These are phyloP conservation scores for Thyatira batis DNA, from an alignment of 2,888 invertebrate genomes.

Conservation along the genomic window DNA sequence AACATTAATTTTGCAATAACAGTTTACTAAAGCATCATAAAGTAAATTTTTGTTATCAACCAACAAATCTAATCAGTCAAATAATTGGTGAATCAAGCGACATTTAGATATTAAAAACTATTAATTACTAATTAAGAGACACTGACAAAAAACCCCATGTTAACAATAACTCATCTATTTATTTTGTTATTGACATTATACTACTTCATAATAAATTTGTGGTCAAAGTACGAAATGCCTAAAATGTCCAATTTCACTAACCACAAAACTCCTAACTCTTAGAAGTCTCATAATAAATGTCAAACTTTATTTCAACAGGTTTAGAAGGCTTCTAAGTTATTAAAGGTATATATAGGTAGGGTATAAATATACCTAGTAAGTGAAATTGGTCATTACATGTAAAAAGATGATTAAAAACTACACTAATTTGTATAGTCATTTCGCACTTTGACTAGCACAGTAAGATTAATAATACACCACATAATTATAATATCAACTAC, in stretches of 20 bases:
- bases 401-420: too few relatives aligned
- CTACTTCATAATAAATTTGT: neutral
- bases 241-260: too few relatives aligned
- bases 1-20: too few relatives aligned
- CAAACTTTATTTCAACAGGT: too few relatives aligned
- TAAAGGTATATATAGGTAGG: too few relatives aligned
- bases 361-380: too few relatives aligned
- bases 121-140: neutral
- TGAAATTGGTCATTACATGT: too few relatives aligned
- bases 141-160: neutral
- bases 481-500: neutral
- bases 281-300: too few relatives aligned
- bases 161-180: neutral
- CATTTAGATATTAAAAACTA: neutral
- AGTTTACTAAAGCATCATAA: too few relatives aligned
- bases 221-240: neutral
- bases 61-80: conserved; percentile 17
- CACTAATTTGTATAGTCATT: neutral
- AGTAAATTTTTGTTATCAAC: conserved; percentile 22
- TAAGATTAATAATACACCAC: neutral
- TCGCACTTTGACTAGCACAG: neutral
- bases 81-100: neutral
- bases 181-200: neutral
- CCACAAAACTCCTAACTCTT: too few relatives aligned
- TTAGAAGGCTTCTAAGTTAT: too few relatives aligned